Percentiles rank a stretch among this genome's conserved stretches.
phyloP scores from a whole-genome alignment of 2,888 invertebrate genomes.

The Argyra leucocephala region DNA sequence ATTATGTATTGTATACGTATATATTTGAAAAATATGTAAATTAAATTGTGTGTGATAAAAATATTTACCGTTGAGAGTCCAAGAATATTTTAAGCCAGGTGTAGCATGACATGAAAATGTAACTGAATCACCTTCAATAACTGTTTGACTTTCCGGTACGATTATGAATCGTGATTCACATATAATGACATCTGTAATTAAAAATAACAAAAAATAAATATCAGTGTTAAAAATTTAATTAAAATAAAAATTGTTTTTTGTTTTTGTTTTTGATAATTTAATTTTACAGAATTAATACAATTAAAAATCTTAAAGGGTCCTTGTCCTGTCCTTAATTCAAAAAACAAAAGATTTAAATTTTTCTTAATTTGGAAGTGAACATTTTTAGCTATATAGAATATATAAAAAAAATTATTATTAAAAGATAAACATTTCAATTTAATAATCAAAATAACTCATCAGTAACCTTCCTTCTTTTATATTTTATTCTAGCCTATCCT shows the following conservation, averaged over 20 bases:
- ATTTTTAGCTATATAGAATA: too few species aligned
- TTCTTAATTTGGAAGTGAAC: too few species aligned
- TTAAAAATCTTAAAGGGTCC: too few species aligned
- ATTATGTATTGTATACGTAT: not conserved
- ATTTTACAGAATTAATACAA: too few species aligned
- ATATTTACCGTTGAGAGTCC: slow-evolving; percentile 40
- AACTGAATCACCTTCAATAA: slow-evolving; percentile 38
- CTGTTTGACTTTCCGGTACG: slow-evolving; percentile 39
- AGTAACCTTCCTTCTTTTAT: too few species aligned
- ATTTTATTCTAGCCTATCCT: too few species aligned
- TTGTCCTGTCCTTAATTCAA: too few species aligned
- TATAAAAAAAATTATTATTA: too few species aligned
- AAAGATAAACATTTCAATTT: too few species aligned
- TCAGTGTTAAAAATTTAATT: not conserved
- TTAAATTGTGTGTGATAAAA: not conserved
- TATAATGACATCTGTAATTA: slow-evolving; percentile 17
- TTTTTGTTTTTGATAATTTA: not conserved
- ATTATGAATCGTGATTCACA: slow-evolving; percentile 34
- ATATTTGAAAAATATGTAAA: not conserved
- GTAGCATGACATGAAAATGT: slow-evolving; percentile 38
- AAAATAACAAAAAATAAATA: not conserved
- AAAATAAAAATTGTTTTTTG: not conserved
- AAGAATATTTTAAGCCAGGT: slow-evolving; percentile 36
- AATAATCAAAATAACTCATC: too few species aligned
- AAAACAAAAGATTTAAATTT: too few species aligned